These are phyloP conservation scores for Nansenia antarctica DNA, from an alignment of 2,113 vertebrate genomes.

Conservation along the genomic window DNA sequence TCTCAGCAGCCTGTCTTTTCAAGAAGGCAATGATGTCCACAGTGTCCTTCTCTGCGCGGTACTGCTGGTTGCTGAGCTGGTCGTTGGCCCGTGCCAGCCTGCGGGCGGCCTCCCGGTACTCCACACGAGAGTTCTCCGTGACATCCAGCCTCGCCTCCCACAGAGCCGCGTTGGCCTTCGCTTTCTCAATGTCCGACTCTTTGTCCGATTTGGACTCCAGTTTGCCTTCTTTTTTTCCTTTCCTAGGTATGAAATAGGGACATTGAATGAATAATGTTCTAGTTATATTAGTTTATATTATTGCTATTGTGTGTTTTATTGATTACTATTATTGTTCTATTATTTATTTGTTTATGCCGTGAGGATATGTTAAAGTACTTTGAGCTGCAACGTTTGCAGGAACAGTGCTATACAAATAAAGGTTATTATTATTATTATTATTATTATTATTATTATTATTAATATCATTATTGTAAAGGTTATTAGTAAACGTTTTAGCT, in stretches of 20 bases:
- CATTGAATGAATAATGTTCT: too few species aligned
- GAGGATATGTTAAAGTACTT: too few species aligned
- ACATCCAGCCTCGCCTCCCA: slow-evolving; percentile 80
- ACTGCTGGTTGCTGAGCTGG: slow-evolving; percentile 74
- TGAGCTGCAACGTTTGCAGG: too few species aligned
- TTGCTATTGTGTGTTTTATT: too few species aligned
- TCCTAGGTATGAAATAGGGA: slow-evolving; percentile 50
- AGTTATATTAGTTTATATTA: too few species aligned
- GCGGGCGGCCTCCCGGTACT: slow-evolving; percentile 69
- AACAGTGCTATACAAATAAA: too few species aligned
- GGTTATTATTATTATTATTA: too few species aligned
- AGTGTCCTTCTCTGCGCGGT: slow-evolving; percentile 72
- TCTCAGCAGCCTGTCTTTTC: slow-evolving; percentile 68
- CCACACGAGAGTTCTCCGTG: slow-evolving; percentile 71
- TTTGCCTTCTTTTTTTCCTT: slow-evolving; percentile 67
- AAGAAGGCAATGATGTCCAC: slow-evolving; percentile 69
- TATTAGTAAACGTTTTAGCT: neutral
- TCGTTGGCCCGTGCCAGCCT: slow-evolving; percentile 74
- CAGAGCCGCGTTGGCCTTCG: slow-evolving; percentile 73
- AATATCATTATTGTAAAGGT: too few species aligned
- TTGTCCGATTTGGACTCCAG: slow-evolving; percentile 56
- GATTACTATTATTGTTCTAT: too few species aligned
- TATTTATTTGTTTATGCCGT: too few species aligned
- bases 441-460: too few species aligned
- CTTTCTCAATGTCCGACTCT: slow-evolving; percentile 74